A percentile compares a stretch with the other conserved stretches of the same genome.
phyloP scores from a whole-genome alignment of 2,888 invertebrate species.

The Cybosia mesomella region DNA sequence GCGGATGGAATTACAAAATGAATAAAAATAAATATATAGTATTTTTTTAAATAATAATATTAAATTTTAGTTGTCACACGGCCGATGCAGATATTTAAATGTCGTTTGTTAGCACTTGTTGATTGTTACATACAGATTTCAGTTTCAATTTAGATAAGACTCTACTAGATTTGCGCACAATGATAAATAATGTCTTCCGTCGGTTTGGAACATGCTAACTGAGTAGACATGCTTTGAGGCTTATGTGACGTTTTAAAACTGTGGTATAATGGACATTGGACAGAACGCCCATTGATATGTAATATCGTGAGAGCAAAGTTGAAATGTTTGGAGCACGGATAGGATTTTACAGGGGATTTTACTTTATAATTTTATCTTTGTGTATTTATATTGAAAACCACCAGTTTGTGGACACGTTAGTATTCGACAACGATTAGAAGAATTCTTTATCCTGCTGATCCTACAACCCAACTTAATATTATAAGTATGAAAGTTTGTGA shows the following conservation, averaged over 20 bases:
- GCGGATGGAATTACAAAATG: not conserved
- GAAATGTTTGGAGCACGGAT: not conserved
- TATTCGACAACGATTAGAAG: no score
- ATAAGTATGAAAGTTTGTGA: no score
- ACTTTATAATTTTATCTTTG: no score
- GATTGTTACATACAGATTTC: slow-evolving; percentile 51
- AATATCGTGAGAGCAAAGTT: not conserved
- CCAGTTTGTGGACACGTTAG: no score
- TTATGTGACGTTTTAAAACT: not conserved
- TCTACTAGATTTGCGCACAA: slow-evolving; percentile 31
- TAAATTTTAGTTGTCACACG: not conserved
- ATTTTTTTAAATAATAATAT: no score
- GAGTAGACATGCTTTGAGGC: not conserved
- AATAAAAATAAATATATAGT: no score
- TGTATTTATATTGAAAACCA: no score
- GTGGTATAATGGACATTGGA: not conserved
- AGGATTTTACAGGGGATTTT: no score
- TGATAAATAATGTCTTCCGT: slow-evolving; percentile 35
- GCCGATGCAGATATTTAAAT: not conserved
- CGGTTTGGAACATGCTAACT: slow-evolving; percentile 23
- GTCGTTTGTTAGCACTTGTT: slow-evolving; percentile 41
- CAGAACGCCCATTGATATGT: not conserved
- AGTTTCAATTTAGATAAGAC: slow-evolving; percentile 52
- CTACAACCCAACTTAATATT: no score
- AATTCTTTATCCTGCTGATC: no score